Evolutionary conservation across 2,113 vertebrate genomes (phyloP).

Genomic region (Eleginops maclovinus): DNA sequence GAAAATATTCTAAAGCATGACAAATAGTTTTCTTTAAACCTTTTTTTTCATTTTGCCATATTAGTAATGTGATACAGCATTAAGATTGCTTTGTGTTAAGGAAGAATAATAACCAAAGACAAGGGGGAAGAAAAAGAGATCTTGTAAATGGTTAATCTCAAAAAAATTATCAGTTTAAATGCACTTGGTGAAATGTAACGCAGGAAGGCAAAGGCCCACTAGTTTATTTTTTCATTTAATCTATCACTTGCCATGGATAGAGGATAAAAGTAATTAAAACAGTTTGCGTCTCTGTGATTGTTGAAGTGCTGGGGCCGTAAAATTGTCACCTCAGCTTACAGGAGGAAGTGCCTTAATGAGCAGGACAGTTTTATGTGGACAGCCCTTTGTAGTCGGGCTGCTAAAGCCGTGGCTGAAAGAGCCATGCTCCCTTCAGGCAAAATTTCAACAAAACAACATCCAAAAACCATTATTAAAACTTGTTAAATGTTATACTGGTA

Average conservation of each 20-base stretch:
- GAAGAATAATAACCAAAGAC: neutral
- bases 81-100: neutral
- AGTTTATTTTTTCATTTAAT: conserved; percentile 22
- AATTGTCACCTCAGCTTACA: conserved; percentile 91
- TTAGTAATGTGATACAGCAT: conserved; percentile 7
- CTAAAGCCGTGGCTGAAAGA: conserved; percentile 78
- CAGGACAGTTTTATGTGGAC: conserved; percentile 88
- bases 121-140: neutral
- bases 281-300: conserved; percentile 83
- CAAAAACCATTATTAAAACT: conserved; percentile 67
- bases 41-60: neutral
- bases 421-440: conserved; percentile 83
- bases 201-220: neutral
- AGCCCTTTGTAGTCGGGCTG: conserved; percentile 86
- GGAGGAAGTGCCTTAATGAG: conserved; percentile 88
- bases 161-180: conserved; percentile 38
- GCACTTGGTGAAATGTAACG: neutral
- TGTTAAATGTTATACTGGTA: conserved; percentile 86
- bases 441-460: conserved; percentile 47
- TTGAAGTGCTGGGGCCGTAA: conserved; percentile 88
- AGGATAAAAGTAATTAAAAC: conserved; percentile 83
- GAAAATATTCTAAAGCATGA: conserved; percentile 28
- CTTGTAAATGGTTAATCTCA: conserved; percentile 18
- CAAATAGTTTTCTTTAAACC: conserved; percentile 7
- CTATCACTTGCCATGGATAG: conserved; percentile 32